Evolutionary conservation across 2,113 vertebrate genomes (phyloP).

Genomic region (Parus major): DNA sequence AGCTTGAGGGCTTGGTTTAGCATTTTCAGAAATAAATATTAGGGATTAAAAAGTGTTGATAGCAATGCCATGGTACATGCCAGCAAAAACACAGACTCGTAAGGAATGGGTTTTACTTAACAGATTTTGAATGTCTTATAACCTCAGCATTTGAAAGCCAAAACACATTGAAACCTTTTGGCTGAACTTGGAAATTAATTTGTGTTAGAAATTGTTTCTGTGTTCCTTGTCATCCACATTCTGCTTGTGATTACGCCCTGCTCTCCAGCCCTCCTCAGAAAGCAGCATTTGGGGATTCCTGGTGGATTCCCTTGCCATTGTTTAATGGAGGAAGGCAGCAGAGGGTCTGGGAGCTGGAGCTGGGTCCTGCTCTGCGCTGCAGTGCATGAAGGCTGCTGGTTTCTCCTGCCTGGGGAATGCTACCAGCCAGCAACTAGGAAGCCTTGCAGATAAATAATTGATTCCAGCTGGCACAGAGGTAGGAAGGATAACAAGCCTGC

Average conservation of each 20-base stretch:
- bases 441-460: background rate
- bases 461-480: background rate
- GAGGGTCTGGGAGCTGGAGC: background rate
- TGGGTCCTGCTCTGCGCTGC: background rate
- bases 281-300: background rate
- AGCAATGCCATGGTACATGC: background rate
- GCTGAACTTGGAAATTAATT: background rate
- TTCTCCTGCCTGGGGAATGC: background rate
- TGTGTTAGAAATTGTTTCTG: background rate
- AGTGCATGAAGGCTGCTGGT: background rate
- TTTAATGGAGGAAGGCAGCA: background rate
- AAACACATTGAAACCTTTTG: background rate
- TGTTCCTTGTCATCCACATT: background rate
- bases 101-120: background rate
- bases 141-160: background rate
- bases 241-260: background rate
- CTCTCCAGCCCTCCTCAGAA: background rate
- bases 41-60: background rate
- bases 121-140: background rate
- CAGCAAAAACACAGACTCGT: background rate
- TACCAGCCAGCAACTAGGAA: background rate
- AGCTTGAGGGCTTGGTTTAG: background rate
- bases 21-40: background rate
- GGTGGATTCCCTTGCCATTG: background rate
- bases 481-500: background rate